Evolutionary conservation across 2,113 vertebrate species (phyloP).

Genomic region (Dasypus novemcinctus): DNA sequence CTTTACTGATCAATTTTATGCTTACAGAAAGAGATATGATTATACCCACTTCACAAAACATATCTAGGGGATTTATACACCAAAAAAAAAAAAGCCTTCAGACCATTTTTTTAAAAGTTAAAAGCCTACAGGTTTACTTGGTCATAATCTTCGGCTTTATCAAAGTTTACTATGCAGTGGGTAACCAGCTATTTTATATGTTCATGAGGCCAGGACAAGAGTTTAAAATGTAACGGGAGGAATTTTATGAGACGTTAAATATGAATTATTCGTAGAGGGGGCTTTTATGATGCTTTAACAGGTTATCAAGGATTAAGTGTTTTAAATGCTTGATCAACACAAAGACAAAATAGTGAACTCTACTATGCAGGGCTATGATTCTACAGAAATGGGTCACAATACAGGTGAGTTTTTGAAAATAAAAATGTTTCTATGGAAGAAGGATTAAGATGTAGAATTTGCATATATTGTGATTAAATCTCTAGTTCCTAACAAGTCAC

Average conservation of each 20-base stretch:
- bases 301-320: conserved; percentile 15
- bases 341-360: conserved; percentile 15
- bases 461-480: neutral
- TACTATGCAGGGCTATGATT: neutral
- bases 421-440: conserved; percentile 15
- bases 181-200: neutral
- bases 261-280: neutral
- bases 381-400: conserved; percentile 22
- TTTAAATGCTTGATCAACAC: conserved; percentile 48
- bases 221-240: neutral
- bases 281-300: neutral
- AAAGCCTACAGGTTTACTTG: neutral
- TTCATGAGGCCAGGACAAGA: neutral
- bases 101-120: neutral
- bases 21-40: neutral
- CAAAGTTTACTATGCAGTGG: neutral
- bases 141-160: conserved; percentile 8
- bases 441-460: conserved; percentile 21
- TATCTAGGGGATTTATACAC: neutral
- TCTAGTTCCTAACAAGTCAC: neutral
- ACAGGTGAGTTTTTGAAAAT: conserved; percentile 33
- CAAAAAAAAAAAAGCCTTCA: neutral
- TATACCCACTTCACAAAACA: conserved; percentile 15
- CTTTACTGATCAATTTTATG: conserved; percentile 18
- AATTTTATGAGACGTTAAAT: neutral